Percentiles rank a stretch among this genome's conserved stretches.
Conservation (phyloP, 2,113 vertebrate genomes). For the Delphinapterus leucas region DNA sequence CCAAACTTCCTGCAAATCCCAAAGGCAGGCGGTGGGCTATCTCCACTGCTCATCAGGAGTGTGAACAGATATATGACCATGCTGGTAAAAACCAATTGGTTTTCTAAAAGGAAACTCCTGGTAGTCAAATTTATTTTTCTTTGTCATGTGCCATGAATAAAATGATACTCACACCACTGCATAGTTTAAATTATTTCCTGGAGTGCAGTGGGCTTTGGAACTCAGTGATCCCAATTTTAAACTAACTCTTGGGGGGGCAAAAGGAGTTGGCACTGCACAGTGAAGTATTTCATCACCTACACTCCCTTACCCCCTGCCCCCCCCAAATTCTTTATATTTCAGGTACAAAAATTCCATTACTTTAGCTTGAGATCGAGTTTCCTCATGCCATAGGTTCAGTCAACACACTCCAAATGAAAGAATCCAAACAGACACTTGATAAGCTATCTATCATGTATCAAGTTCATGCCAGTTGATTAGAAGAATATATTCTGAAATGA, state of each 20-base stretch:
- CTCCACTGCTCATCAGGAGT: not conserved
- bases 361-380: constrained; percentile 36
- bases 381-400: constrained; percentile 43
- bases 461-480: not conserved
- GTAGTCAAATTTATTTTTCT: constrained; percentile 56
- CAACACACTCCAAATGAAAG: constrained; percentile 45
- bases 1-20: not conserved
- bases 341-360: constrained; percentile 48
- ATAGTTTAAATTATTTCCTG: constrained; percentile 55
- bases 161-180: not conserved
- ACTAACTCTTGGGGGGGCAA: not conserved
- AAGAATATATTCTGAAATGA: constrained; percentile 45
- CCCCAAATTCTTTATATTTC: constrained; percentile 32
- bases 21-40: not conserved
- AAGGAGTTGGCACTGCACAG: not conserved
- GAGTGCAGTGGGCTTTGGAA: constrained; percentile 7
- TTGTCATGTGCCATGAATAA: constrained; percentile 49
- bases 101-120: constrained; percentile 41
- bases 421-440: constrained; percentile 62
- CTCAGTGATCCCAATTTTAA: constrained; percentile 18
- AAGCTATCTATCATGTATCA: constrained; percentile 40
- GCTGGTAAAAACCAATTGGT: not conserved
- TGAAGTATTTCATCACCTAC: constrained; percentile 46
- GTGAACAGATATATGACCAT: not conserved
- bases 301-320: not conserved